Evolutionary conservation across 2,797 vertebrate species (phyloP), one percentile per base, ranked within the genome.

Genomic region (Tapirus indicus): DNA sequence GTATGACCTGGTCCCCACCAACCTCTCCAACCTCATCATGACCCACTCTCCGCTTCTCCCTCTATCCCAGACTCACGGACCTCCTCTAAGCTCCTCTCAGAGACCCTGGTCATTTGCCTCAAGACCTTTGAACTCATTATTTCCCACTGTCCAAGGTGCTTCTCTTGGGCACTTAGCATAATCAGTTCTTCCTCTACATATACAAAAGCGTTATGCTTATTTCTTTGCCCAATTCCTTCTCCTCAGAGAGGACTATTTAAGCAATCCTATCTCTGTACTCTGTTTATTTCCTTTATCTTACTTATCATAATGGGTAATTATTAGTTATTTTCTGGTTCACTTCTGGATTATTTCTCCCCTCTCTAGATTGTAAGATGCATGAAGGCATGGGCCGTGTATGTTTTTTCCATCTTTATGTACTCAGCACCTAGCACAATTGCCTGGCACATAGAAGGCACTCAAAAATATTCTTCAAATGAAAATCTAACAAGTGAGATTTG

Each of bases 381-480:
- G 64, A 72, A 77, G 16, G 5, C 18, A 58, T 52, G 29, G 7
- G 58, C 18, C 18, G 32, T 11, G 27, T 16, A 18, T 35, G 3
- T 69, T 86, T 66, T 68, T 84, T 35, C 20, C 64, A 58, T 85
- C 23, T 47, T 20, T 64, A n/a, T 21, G 23, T 64, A 72, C 29
- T 7, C 10, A 86, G 25, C 8, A 62, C 64, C 11, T 74, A 68
- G 29, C 14, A 83, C n/a, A 35, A 41, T 49, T 86, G 35, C 29
- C 27, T 68, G 23, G 5, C 18, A 71, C 9, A 58, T 27, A 44
- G 29, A 92, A 90, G 68, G 4, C 14, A 75, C 29, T 54, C 16
- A 93, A 78, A 94, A 89, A 32, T 75, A 47, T 80, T 77, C 35
- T 20, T 80, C 80, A 92, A 78, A 78, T 62, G 47, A 74, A 90